Percentiles rank a stretch among this genome's conserved stretches.
phyloP scores from a whole-genome alignment of 2,113 vertebrate species.

The Gracilinanus agilis region DNA sequence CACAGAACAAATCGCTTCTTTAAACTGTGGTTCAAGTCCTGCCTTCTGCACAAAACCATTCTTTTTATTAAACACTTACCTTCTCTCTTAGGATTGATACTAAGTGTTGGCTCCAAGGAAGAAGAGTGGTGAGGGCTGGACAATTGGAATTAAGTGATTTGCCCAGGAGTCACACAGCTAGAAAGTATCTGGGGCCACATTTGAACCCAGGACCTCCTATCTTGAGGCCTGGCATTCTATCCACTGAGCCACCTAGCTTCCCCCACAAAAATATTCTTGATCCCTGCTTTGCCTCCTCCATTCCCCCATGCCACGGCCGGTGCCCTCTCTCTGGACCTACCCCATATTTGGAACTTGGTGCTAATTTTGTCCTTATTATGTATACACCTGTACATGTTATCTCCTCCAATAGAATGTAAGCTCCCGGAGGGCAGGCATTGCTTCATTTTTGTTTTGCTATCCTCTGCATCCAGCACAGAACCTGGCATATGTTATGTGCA shows the following conservation, averaged over 20 bases:
- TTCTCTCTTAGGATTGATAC: no score
- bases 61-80: no score
- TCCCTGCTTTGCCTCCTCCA: neutral
- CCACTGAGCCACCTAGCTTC: no score
- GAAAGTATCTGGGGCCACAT: no score
- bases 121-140: no score
- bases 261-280: neutral
- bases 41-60: no score
- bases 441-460: neutral
- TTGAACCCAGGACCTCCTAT: no score
- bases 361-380: neutral
- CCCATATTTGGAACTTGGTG: neutral
- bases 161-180: no score
- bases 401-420: neutral
- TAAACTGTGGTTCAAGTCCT: no score
- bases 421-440: neutral
- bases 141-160: no score
- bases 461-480: neutral
- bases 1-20: neutral
- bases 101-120: no score
- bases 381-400: neutral
- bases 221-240: no score
- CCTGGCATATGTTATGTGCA: neutral
- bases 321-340: neutral
- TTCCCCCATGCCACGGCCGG: neutral